A percentile compares a stretch with the other conserved stretches of the same genome.
Evolutionary conservation across 2,888 invertebrate genomes (phyloP).

Genomic region (Cephus pulcher): DNA sequence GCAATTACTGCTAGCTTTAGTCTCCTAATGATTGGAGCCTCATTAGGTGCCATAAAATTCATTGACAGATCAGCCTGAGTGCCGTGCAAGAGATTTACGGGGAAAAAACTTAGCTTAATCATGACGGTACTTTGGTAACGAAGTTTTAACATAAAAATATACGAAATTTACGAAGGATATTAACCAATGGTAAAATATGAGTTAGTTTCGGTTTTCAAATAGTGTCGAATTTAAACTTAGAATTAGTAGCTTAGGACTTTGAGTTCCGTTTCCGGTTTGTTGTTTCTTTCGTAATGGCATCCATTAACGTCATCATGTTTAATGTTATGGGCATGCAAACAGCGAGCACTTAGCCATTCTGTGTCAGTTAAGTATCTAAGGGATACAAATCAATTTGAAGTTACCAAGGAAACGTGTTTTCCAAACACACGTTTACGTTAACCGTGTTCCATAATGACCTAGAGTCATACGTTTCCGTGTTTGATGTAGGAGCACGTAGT

Average conservation of each 20-base stretch:
- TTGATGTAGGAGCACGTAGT: neutral
- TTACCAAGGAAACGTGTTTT: conserved; percentile 53
- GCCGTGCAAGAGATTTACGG: neutral
- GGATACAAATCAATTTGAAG: conserved; percentile 59
- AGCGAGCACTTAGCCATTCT: neutral
- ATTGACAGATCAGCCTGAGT: neutral
- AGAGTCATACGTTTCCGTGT: neutral
- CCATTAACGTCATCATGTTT: neutral
- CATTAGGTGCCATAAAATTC: neutral
- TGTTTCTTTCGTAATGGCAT: neutral
- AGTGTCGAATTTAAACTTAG: neutral
- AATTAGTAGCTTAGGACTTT: neutral
- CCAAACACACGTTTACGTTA: conserved; percentile 49
- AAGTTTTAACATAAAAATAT: neutral
- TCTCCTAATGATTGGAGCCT: neutral
- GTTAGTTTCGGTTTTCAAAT: neutral
- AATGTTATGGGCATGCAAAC: neutral
- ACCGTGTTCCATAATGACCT: neutral
- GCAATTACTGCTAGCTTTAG: neutral
- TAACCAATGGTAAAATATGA: neutral
- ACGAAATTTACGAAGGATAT: neutral
- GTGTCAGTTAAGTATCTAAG: conserved; percentile 19
- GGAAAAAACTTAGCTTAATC: neutral
- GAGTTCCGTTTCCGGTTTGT: neutral
- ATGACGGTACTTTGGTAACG: neutral